phyloP scores from a whole-genome alignment of 2,797 vertebrate species.

The Mus minutoides region DNA sequence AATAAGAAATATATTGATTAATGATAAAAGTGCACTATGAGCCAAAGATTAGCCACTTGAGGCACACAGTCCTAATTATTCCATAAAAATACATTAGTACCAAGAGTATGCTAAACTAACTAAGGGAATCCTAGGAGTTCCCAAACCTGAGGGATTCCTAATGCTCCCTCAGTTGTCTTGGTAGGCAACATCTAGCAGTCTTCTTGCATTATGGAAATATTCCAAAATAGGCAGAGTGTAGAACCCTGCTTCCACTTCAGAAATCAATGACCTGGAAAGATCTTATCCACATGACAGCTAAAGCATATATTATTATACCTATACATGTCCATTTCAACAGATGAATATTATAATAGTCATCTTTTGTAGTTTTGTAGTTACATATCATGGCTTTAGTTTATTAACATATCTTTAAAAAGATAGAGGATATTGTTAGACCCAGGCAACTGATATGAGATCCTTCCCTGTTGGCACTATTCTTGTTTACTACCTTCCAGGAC shows the following conservation, averaged over 20 bases:
- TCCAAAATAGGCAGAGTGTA: neutral
- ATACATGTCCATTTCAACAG: neutral
- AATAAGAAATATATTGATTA: neutral
- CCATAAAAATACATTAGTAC: neutral
- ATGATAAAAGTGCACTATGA: neutral
- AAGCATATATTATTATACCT: neutral
- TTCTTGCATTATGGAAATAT: neutral
- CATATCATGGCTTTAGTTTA: neutral
- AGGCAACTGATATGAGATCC: neutral
- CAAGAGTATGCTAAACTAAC: neutral
- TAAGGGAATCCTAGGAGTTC: neutral
- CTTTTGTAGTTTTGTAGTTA: neutral
- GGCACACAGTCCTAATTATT: neutral
- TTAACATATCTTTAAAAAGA: slow-evolving; percentile 12
- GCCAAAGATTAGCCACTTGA: neutral
- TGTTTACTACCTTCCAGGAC: neutral
- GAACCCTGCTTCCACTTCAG: neutral
- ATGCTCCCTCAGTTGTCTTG: neutral
- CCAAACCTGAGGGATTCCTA: neutral
- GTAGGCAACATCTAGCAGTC: neutral
- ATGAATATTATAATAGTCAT: neutral
- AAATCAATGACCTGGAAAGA: neutral
- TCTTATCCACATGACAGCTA: neutral
- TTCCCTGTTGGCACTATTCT: neutral
- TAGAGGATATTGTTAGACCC: neutral